Percentiles rank a stretch among this genome's conserved stretches.
Conservation (phyloP, 1,140 invertebrate species). For the Lasaia peninsularis region DNA sequence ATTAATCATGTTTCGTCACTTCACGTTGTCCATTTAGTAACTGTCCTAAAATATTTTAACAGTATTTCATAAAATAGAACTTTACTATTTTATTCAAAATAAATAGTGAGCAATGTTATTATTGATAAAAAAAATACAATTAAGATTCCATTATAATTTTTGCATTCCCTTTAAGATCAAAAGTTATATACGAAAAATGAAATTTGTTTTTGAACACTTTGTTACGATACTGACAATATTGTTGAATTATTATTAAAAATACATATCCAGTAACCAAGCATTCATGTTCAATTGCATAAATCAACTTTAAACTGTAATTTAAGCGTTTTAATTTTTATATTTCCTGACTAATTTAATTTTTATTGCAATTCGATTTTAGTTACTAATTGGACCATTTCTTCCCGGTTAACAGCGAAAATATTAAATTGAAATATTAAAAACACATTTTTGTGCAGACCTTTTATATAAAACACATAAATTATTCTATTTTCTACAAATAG, state of each 20-base stretch:
- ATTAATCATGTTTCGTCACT: conserved; percentile 1
- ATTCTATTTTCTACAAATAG: not conserved
- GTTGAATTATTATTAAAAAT: too few species aligned
- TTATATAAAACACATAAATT: not conserved
- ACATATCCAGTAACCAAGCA: not conserved
- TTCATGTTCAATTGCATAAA: not conserved
- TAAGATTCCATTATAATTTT: not conserved
- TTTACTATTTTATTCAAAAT: not conserved
- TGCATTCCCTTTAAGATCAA: not conserved
- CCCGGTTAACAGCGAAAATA: not conserved
- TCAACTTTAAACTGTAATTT: not conserved
- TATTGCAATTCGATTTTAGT: not conserved
- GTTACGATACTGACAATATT: too few species aligned
- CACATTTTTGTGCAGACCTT: not conserved
- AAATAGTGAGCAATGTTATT: not conserved
- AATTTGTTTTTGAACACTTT: too few species aligned
- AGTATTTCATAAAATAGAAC: conserved; percentile 1
- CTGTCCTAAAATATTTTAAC: not conserved
- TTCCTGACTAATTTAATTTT: not conserved
- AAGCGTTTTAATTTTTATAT: not conserved
- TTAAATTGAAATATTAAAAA: not conserved
- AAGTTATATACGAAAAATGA: too few species aligned
- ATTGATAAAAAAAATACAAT: not conserved
- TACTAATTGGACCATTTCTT: not conserved
- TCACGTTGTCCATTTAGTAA: not conserved